Evolutionary conservation across 2,113 vertebrate species (phyloP).

Genomic region (Eonycteris spelaea): DNA sequence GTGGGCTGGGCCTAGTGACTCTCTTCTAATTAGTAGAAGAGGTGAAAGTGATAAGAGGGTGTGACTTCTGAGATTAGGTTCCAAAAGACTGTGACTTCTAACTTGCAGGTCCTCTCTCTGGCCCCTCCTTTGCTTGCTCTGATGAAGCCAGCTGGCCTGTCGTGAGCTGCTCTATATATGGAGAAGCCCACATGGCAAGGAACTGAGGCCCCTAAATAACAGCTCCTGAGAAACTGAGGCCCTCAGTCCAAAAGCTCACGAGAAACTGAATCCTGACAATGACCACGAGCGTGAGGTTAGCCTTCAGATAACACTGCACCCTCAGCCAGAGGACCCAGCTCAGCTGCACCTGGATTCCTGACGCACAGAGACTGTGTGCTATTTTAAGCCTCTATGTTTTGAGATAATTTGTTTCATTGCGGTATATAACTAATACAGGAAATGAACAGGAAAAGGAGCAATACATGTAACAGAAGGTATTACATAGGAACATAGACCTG

Average conservation of each 20-base stretch:
- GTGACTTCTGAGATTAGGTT: background rate
- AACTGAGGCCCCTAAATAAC: rapidly evolving
- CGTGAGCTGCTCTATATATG: too few relatives aligned
- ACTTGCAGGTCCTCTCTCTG: background rate
- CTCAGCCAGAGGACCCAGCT: background rate
- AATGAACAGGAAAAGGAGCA: background rate
- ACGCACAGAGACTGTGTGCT: background rate
- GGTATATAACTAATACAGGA: background rate
- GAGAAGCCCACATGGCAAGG: background rate
- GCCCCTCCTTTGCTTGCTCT: background rate
- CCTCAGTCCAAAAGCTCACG: background rate
- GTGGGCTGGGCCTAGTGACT: background rate
- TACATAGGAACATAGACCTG: too few relatives aligned
- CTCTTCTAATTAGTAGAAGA: background rate
- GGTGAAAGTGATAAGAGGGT: too few relatives aligned
- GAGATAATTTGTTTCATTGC: background rate
- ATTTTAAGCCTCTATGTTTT: background rate
- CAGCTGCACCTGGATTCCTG: background rate
- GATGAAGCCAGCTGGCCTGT: rapidly evolving
- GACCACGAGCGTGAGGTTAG: rapidly evolving
- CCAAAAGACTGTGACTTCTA: background rate
- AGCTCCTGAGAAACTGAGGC: background rate
- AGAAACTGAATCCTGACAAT: background rate
- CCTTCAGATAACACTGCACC: rapidly evolving
- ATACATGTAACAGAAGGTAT: background rate